These are phyloP conservation scores for Oryzias melastigma DNA, from an alignment of 2,113 vertebrate genomes.

Conservation along the genomic window DNA sequence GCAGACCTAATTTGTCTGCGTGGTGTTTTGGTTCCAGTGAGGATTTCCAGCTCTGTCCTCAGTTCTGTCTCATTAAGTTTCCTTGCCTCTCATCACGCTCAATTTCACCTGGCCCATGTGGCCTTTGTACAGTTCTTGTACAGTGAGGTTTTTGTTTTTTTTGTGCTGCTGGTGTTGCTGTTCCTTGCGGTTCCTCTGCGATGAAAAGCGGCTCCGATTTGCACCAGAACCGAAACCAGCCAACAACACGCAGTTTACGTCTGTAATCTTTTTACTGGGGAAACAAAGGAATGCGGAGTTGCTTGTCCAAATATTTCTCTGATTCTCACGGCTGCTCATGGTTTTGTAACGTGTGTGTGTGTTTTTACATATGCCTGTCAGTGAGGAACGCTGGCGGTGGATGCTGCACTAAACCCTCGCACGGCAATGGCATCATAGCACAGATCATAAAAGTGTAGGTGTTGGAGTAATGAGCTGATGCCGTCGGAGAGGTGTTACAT, in stretches of 20 bases:
- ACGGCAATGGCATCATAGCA: conserved; percentile 55
- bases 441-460: conserved; percentile 29
- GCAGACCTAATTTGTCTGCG: conserved; percentile 59
- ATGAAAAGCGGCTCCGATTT: conserved; percentile 7
- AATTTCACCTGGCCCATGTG: conserved; percentile 51
- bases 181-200: neutral
- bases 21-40: conserved; percentile 52
- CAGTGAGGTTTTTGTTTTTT: conserved; percentile 25
- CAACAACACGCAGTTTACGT: conserved; percentile 22
- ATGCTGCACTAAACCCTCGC: conserved; percentile 58
- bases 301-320: conserved; percentile 52
- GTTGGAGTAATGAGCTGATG: conserved; percentile 20
- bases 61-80: conserved; percentile 67
- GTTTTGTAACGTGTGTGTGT: conserved; percentile 49
- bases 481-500: conserved; percentile 25
- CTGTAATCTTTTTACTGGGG: conserved; percentile 41
- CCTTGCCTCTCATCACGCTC: conserved; percentile 57
- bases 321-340: conserved; percentile 52
- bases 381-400: conserved; percentile 58
- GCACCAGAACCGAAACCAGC: conserved; percentile 24
- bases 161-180: conserved; percentile 4
- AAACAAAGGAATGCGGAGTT: conserved; percentile 55
- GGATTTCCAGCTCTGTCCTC: conserved; percentile 65
- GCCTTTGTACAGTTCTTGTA: conserved; percentile 18
- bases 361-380: conserved; percentile 61